Conservation (phyloP, 2,797 vertebrate species). For the Urophycis tenuis region DNA sequence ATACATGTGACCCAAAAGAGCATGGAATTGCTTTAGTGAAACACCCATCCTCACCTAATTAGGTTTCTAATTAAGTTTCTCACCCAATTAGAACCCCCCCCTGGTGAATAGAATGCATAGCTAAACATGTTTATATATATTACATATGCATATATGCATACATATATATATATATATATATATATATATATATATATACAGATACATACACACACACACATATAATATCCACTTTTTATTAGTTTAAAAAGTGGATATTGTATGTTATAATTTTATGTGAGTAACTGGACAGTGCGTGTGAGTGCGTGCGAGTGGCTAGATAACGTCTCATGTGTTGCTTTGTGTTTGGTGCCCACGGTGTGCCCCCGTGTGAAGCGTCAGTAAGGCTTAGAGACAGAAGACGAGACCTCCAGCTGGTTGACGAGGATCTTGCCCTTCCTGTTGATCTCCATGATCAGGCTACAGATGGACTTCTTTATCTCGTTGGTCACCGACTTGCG, state of each 20-base stretch:
- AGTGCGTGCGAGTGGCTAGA: neutral
- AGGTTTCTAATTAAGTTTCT: no score
- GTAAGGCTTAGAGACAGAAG: neutral
- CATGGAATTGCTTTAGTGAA: no score
- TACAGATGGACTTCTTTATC: slow-evolving; percentile 97
- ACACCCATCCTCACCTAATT: no score
- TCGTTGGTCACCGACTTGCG: slow-evolving; percentile 92
- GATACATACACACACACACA: no score
- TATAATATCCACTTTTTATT: no score
- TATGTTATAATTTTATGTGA: neutral
- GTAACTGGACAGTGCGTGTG: neutral
- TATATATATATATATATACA: no score
- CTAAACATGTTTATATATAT: neutral
- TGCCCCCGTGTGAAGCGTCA: neutral
- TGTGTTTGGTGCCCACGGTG: neutral
- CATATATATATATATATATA: no score
- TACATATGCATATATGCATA: no score
- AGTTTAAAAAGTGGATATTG: neutral
- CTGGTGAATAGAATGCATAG: neutral
- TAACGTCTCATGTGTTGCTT: neutral
- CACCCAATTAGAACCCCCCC: no score
- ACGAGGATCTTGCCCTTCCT: slow-evolving; percentile 93
- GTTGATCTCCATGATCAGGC: slow-evolving; percentile 96
- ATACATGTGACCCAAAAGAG: neutral
- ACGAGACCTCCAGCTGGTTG: slow-evolving; percentile 88